A percentile compares a stretch with the other conserved stretches of the same genome.
These are phyloP conservation scores for Muscicapa comitata DNA, from an alignment of 2,797 vertebrate species.

Conservation along the genomic window DNA sequence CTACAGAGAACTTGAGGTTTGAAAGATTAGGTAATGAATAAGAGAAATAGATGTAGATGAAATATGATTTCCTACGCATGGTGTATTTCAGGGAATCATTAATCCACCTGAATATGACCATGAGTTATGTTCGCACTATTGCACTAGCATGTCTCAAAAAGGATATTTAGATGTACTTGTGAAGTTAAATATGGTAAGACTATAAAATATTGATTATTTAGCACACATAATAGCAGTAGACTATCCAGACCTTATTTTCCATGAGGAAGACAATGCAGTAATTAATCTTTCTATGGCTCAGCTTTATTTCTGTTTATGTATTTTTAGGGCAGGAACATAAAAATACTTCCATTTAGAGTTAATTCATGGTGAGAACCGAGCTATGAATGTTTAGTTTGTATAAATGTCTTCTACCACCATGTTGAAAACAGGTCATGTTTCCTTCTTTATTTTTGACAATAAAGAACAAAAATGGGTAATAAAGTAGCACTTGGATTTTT, in stretches of 20 bases:
- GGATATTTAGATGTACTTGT: conserved; percentile 60
- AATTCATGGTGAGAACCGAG: conserved; percentile 20
- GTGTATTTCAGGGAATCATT: conserved; percentile 68
- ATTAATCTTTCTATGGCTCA: conserved; percentile 61
- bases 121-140: conserved; percentile 64
- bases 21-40: conserved; percentile 68
- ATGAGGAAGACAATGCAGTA: conserved; percentile 55
- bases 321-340: conserved; percentile 3
- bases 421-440: conserved; percentile 42
- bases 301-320: conserved; percentile 52
- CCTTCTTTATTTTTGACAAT: conserved; percentile 42
- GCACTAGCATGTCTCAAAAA: conserved; percentile 65
- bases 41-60: conserved; percentile 69
- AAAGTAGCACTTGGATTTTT: conserved; percentile 54
- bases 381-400: conserved; percentile 33
- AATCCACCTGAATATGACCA: conserved; percentile 67
- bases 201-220: conserved; percentile 73
- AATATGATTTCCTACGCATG: conserved; percentile 59
- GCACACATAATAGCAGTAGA: conserved; percentile 56
- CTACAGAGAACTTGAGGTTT: conserved; percentile 22
- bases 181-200: conserved; percentile 68
- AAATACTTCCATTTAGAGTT: conserved; percentile 46
- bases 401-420: conserved; percentile 10
- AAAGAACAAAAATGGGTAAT: conserved; percentile 19
- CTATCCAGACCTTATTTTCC: conserved; percentile 66